Base-by-base conservation (phyloP, 2,797 vertebrate genomes). In the Yasuhikotakia modesta region DNA sequence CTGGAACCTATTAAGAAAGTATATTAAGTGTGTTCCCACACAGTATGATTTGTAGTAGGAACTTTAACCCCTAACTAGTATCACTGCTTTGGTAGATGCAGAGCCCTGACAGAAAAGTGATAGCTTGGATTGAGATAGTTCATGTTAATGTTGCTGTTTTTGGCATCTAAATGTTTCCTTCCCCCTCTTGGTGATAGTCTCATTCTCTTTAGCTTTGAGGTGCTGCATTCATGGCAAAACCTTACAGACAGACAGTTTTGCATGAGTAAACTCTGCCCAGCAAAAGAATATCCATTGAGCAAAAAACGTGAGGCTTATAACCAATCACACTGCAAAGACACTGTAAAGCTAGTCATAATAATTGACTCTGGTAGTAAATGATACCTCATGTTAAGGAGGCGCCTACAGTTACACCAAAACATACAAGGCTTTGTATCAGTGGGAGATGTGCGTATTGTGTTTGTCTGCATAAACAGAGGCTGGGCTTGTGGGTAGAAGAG, bases 81-180 rank as follows among this genome's bases (percentile, higher is more conserved):
- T n/a, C n/a, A n/a, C n/a, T n/a, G n/a, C 85, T 86, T 76, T 70
- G 27, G 83, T 89, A 86, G 90, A 92, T 86, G 84, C 86, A 86
- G 92, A 89, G 91, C 88, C 86, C 52, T 78, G 87, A 83, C 87
- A 86, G 66, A 66, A 91, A 90, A 92, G 84, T 87, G 91, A 92
- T 92, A 89, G 88, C 91, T 91, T 90, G 86, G 89, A 88, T 91
- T 91, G 89, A 90, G 90, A 91, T 90, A n/a, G 86, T 84, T 79
- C 90, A 90, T 92, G 90, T 90, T 85, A 81, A 83, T 73, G 84
- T 79, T 85, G 60, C 83, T 85, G 81, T 79, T 65, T 83, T 85
- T 85, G 84, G 84, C 84, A 70, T 65, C 16, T 63, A 55, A 73
- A 50, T 5, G 7, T 48, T 68, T 75, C n/a, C n/a, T 79, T 72